These are phyloP conservation scores for Sarcoramphus papa DNA, from an alignment of 2,797 vertebrate species.

Conservation along the genomic window DNA sequence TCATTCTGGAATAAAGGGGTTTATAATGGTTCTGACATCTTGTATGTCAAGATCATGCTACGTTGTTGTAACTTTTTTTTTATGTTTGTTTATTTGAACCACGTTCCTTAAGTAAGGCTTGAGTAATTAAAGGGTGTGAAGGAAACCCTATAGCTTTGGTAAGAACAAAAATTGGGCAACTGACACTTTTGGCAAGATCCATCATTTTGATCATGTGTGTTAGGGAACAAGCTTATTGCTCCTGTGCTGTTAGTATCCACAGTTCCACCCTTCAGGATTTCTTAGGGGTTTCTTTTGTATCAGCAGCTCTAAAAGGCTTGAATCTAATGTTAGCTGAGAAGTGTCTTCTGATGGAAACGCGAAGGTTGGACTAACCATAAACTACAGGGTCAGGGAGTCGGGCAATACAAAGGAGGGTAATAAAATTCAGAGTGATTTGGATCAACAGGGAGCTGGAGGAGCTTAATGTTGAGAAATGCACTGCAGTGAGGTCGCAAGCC, in stretches of 20 bases:
- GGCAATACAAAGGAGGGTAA: conserved; percentile 5
- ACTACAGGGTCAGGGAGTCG: neutral
- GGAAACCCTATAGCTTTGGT: neutral
- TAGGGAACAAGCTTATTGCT: neutral
- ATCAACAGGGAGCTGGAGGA: conserved; percentile 43
- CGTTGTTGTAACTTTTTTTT: conserved; percentile 61
- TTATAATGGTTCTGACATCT: conserved; percentile 74
- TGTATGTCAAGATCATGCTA: conserved; percentile 68
- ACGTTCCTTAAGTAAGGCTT: conserved; percentile 33
- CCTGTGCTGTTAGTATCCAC: neutral
- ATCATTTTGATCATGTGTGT: neutral
- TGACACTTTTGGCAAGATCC: conserved; percentile 24
- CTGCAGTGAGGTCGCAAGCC: neutral
- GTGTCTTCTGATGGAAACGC: neutral
- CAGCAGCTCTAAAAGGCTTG: neutral
- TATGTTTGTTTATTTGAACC: conserved; percentile 58
- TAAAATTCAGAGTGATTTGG: conserved; percentile 43
- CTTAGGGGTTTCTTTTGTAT: neutral
- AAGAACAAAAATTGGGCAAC: neutral
- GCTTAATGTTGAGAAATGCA: conserved; percentile 14
- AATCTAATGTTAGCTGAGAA: conserved; percentile 22
- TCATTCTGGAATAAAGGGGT: conserved; percentile 60
- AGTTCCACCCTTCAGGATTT: conserved; percentile 7
- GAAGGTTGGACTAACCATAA: neutral
- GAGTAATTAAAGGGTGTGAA: conserved; percentile 48